phyloP scores from a whole-genome alignment of 2,113 vertebrate genomes.

The Crocuta crocuta region DNA sequence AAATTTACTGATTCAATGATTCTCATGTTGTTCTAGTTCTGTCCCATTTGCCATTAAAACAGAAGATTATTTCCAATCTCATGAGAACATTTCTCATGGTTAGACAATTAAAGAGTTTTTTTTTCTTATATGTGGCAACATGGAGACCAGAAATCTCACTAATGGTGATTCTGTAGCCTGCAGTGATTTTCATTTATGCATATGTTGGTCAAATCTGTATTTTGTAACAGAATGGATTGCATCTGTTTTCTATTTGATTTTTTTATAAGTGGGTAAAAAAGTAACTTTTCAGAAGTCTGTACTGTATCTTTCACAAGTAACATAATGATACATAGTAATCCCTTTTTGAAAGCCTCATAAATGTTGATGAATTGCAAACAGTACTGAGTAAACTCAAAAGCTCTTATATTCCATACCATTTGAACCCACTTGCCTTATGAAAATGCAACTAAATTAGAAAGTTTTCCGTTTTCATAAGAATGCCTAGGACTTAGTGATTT shows the following conservation, averaged over 20 bases:
- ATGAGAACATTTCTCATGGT: neutral
- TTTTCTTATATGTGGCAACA: neutral
- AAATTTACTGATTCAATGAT: neutral
- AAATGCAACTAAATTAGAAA: neutral
- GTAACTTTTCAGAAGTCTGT: slow-evolving; percentile 64
- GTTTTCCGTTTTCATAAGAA: slow-evolving; percentile 18
- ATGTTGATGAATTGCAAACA: slow-evolving; percentile 71
- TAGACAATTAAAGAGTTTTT: neutral
- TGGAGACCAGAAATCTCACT: neutral
- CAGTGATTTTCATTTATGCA: neutral
- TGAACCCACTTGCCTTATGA: slow-evolving; percentile 23
- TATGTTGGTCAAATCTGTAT: slow-evolving; percentile 38
- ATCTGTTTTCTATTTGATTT: slow-evolving; percentile 74
- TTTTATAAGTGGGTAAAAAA: slow-evolving; percentile 63
- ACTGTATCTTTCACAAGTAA: slow-evolving; percentile 64
- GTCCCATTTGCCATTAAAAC: slow-evolving; percentile 46
- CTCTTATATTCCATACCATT: neutral
- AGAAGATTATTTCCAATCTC: slow-evolving; percentile 9
- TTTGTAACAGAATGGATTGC: slow-evolving; percentile 55
- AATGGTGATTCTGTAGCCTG: neutral
- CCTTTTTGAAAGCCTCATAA: slow-evolving; percentile 71
- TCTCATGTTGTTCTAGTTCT: slow-evolving; percentile 11
- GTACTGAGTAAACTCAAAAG: slow-evolving; percentile 52
- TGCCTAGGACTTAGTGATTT: neutral
- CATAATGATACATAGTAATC: slow-evolving; percentile 71